phyloP scores from a whole-genome alignment of 2,797 vertebrate genomes.

The Podarcis lilfordi region DNA sequence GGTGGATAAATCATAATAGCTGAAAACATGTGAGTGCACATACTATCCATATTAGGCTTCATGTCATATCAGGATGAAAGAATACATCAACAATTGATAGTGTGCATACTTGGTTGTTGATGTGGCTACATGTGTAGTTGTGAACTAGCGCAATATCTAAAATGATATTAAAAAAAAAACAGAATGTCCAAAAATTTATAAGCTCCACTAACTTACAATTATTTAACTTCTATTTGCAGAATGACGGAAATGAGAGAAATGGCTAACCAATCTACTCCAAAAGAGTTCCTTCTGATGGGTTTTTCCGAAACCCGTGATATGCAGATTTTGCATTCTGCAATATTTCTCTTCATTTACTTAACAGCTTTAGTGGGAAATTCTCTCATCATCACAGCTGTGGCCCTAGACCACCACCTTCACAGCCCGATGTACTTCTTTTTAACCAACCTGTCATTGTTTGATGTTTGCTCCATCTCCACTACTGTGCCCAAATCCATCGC shows the following conservation, averaged over 20 bases:
- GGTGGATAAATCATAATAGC: too few relatives aligned
- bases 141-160: too few relatives aligned
- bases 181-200: too few relatives aligned
- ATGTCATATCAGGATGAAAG: too few relatives aligned
- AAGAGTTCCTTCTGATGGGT: neutral
- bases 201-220: too few relatives aligned
- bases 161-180: too few relatives aligned
- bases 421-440: constrained; percentile 9
- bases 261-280: neutral
- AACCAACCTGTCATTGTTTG: neutral
- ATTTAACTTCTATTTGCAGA: neutral
- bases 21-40: too few relatives aligned
- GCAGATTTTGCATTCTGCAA: neutral
- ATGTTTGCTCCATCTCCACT: neutral
- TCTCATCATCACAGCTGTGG: neutral
- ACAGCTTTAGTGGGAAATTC: neutral
- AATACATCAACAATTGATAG: too few relatives aligned
- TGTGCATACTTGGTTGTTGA: too few relatives aligned
- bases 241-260: neutral
- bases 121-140: too few relatives aligned
- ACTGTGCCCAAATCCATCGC: constrained; percentile 3
- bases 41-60: too few relatives aligned
- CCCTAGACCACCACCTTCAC: neutral
- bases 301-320: neutral
- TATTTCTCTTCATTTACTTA: neutral